Evolutionary conservation across 2,797 vertebrate species (phyloP), one percentile per base, ranked within the genome.

Genomic region (Harpagifer antarcticus): DNA sequence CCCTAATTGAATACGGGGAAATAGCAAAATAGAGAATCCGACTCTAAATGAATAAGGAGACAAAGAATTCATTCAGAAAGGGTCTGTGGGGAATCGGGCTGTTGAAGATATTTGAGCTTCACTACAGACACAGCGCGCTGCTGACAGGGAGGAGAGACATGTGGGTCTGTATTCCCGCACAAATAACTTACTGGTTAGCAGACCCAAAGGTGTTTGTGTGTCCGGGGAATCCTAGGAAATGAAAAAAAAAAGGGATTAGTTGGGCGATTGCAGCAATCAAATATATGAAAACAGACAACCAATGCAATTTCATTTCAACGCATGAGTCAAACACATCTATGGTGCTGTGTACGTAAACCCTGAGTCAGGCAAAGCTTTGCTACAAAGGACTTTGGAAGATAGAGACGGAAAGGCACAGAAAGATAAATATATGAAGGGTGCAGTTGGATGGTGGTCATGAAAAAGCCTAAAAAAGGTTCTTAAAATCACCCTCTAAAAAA

Each of bases 171-270:
- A 16, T 40, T 50, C 56, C 60, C 9, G 56, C 6, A 43, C 1
- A 59, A 9, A 27, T 1, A 44, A 97, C 97, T 97, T 94, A 98
- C 97, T 96, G 96, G 90, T 95, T 97, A 45, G 95, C 68, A 17
- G 96, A 93, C 13, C 97, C 96, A 86, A 98, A 98, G 65, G 92
- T 80, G 68, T 67, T 84, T 79, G 92, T 79, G 68, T 67, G 83
- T 78, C 91, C 92, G 37, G 94, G 88, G 91, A 98, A 98, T 0
- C 92, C 97, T 98, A 75, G 3, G 92, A 92, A 63, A 87, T 27
- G 92, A 92, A 66, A 86, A 19, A 14, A 8, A 1, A 9, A 66
- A 55, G 16, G 8, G 1, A 69, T 53, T 19, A n/a, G 53, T 15
- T 42, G 2, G 47, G 14, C n/a, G 53, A 78, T 4, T 45, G 8